These are phyloP conservation scores for Mastacembelus armatus DNA, from an alignment of 2,797 vertebrate genomes.

Conservation along the genomic window DNA sequence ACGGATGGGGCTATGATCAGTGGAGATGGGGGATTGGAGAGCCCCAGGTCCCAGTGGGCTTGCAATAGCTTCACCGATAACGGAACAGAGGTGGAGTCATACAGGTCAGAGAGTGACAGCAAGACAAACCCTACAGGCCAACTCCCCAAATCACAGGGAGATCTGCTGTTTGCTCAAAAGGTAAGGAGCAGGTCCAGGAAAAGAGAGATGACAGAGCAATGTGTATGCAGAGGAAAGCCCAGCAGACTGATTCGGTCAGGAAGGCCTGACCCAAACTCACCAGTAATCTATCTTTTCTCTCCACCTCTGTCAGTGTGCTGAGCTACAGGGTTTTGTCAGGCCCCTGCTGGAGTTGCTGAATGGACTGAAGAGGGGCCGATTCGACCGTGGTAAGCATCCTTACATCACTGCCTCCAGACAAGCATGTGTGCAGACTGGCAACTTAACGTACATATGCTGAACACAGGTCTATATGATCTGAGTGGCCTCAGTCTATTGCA, in stretches of 20 bases:
- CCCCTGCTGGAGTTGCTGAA: constrained; percentile 90
- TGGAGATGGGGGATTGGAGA: constrained; percentile 37
- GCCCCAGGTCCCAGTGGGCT: constrained; percentile 77
- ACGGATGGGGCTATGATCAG: constrained; percentile 11
- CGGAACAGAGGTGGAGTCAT: constrained; percentile 64
- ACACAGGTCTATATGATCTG: constrained; percentile 33
- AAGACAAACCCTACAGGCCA: constrained; percentile 31
- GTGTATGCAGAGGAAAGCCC: constrained; percentile 13
- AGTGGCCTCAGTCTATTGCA: constrained; percentile 11
- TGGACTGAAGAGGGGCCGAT: constrained; percentile 90
- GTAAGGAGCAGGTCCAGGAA: constrained; percentile 68
- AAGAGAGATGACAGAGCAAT: constrained; percentile 23
- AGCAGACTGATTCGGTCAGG: constrained; percentile 40
- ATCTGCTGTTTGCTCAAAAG: constrained; percentile 91
- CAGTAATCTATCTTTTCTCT: constrained; percentile 62
- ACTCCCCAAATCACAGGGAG: constrained; percentile 80
- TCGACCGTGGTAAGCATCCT: constrained; percentile 87
- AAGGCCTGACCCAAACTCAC: constrained; percentile 27
- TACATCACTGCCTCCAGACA: constrained; percentile 8
- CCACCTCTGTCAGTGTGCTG: constrained; percentile 86
- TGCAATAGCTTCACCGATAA: constrained; percentile 71
- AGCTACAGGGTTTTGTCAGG: constrained; percentile 90
- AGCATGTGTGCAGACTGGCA: constrained; percentile 16
- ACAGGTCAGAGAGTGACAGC: constrained; percentile 30
- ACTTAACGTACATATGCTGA: constrained; percentile 28